Evolutionary conservation across 2,888 invertebrate species (phyloP).

Genomic region (Heliconius erato): DNA sequence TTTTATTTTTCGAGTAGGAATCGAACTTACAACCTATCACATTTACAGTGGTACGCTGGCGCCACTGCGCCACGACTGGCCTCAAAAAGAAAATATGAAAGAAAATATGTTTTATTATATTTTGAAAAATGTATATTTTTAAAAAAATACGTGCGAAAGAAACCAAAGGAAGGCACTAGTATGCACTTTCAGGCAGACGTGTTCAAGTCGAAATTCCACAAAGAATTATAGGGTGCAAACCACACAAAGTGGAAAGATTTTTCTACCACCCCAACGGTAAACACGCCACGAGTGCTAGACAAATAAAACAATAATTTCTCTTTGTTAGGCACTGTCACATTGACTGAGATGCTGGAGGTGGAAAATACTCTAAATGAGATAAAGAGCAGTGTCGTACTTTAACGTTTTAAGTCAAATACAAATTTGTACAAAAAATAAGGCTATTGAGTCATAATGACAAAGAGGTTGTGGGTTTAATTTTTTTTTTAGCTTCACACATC

Average conservation of each 20-base stretch:
- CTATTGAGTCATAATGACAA: too few species aligned
- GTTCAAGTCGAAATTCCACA: constrained; percentile 20
- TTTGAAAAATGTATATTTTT: not conserved
- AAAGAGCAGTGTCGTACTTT: too few species aligned
- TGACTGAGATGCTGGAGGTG: not conserved
- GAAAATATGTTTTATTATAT: not conserved
- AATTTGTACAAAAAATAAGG: too few species aligned
- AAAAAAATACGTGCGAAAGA: not conserved
- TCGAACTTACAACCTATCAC: too few species aligned
- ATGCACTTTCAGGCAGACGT: not conserved
- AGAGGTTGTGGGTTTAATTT: too few species aligned
- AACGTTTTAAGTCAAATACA: too few species aligned
- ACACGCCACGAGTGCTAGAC: constrained; percentile 68
- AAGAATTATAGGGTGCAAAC: constrained; percentile 60
- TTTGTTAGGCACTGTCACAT: constrained; percentile 22
- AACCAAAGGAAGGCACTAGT: not conserved
- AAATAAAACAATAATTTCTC: constrained; percentile 79
- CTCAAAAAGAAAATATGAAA: too few species aligned
- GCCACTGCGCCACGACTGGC: too few species aligned
- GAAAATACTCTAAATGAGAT: not conserved
- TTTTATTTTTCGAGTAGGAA: too few species aligned
- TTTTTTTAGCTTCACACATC: too few species aligned
- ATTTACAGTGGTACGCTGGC: too few species aligned
- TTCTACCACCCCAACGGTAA: constrained; percentile 63
- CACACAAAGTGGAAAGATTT: constrained; percentile 67